Evolutionary conservation across 2,888 invertebrate species (phyloP).

Genomic region (Hoplodrina blanda): DNA sequence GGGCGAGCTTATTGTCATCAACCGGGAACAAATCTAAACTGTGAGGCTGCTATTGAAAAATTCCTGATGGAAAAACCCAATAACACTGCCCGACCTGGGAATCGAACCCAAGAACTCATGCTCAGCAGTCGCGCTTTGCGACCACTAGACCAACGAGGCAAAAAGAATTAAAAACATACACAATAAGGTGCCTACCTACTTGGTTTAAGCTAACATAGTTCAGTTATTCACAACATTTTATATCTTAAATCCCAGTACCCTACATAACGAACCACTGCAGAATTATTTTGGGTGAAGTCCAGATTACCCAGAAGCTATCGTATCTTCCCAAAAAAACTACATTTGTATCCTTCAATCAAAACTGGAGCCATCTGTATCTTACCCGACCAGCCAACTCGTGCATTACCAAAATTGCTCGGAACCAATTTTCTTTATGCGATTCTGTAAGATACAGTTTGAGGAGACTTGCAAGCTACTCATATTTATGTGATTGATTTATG

Average conservation of each 20-base stretch:
- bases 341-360: conserved; percentile 80
- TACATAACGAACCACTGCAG: conserved; percentile 5
- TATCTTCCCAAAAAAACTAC: conserved; percentile 58
- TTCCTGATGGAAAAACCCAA: too few relatives aligned
- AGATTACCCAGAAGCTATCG: conserved; percentile 48
- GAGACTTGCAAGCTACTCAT: conserved; percentile 76
- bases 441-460: conserved; percentile 75
- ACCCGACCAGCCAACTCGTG: conserved; percentile 82
- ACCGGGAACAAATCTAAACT: too few relatives aligned
- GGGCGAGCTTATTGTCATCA: too few relatives aligned
- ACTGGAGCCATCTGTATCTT: conserved; percentile 73
- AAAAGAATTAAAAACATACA: too few relatives aligned
- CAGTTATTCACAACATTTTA: not conserved
- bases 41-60: too few relatives aligned
- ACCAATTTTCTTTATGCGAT: conserved; percentile 86
- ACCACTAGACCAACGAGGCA: too few relatives aligned
- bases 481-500: conserved; percentile 69
- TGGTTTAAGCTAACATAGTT: too few relatives aligned
- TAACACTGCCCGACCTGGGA: too few relatives aligned
- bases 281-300: conserved; percentile 47
- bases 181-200: too few relatives aligned
- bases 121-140: too few relatives aligned
- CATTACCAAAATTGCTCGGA: conserved; percentile 88
- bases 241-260: not conserved
- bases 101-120: too few relatives aligned